Evolutionary conservation across 2,113 vertebrate species (phyloP).

Genomic region (Thalassoma bifasciatum): DNA sequence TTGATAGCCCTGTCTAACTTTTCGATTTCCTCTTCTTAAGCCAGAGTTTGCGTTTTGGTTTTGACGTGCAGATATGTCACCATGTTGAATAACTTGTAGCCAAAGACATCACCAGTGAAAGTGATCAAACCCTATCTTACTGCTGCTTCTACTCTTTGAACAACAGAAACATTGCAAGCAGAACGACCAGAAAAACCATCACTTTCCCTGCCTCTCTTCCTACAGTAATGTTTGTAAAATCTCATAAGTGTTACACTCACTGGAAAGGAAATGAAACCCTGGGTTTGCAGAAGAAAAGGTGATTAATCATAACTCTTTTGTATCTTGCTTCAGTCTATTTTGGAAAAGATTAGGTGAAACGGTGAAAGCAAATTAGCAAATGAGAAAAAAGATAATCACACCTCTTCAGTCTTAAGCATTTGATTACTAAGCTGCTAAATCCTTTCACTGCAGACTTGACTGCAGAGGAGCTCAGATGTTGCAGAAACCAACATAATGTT

Average conservation of each 20-base stretch:
- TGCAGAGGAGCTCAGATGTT: background rate
- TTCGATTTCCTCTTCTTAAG: too few relatives aligned
- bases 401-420: background rate
- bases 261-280: background rate
- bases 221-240: too few relatives aligned
- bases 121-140: too few relatives aligned
- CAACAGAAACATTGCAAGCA: too few relatives aligned
- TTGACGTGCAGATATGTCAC: too few relatives aligned
- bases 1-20: too few relatives aligned
- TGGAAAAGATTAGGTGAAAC: background rate
- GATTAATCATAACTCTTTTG: background rate
- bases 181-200: too few relatives aligned
- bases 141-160: too few relatives aligned
- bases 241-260: background rate
- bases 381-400: conserved; percentile 3
- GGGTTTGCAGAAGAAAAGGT: background rate
- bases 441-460: conserved; percentile 3
- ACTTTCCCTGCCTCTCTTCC: too few relatives aligned
- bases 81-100: too few relatives aligned
- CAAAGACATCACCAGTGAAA: too few relatives aligned
- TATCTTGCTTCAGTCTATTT: background rate
- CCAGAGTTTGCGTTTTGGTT: too few relatives aligned
- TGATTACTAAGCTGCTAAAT: conserved; percentile 13
- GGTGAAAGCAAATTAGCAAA: conserved; percentile 11
- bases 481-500: conserved; percentile 8